phyloP scores from a whole-genome alignment of 2,797 vertebrate genomes.

The Bufotes viridis region DNA sequence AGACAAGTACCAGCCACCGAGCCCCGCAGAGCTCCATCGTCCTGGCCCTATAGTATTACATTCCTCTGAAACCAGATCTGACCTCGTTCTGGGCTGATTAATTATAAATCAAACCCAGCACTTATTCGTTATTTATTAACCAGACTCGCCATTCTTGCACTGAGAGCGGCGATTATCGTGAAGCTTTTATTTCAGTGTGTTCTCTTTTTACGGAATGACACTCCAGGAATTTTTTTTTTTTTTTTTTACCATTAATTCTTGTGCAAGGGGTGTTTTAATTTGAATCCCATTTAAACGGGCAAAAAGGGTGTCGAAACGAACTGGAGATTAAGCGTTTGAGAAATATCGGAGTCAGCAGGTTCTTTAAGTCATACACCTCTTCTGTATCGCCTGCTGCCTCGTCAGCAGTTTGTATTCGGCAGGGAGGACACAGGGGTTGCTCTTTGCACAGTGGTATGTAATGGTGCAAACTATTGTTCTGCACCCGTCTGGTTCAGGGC shows the following conservation, averaged over 20 bases:
- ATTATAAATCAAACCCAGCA: slow-evolving; percentile 50
- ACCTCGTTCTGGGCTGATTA: slow-evolving; percentile 21
- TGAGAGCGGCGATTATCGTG: not conserved
- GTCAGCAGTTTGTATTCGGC: not conserved
- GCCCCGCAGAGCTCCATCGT: not conserved
- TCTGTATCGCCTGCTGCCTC: not conserved
- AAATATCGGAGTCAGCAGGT: not conserved
- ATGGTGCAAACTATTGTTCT: not conserved
- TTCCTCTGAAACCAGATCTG: slow-evolving; percentile 42
- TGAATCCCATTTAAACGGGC: not conserved
- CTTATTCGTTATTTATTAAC: slow-evolving; percentile 50
- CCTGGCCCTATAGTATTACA: slow-evolving; percentile 27
- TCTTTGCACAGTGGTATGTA: not conserved
- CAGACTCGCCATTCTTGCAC: not conserved
- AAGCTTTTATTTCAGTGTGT: not conserved
- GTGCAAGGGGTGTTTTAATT: not conserved
- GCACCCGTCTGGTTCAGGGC: not conserved
- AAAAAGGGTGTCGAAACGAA: not conserved
- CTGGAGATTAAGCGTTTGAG: not conserved
- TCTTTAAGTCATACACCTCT: not conserved
- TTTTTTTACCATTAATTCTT: not conserved
- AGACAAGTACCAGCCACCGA: not conserved
- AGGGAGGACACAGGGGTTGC: not conserved
- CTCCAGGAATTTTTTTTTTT: not conserved
- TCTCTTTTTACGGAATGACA: not conserved